A percentile compares a stretch with the other conserved stretches of the same genome.
Evolutionary conservation across 1,140 invertebrate species (phyloP).

Genomic region (Conus betulinus): DNA sequence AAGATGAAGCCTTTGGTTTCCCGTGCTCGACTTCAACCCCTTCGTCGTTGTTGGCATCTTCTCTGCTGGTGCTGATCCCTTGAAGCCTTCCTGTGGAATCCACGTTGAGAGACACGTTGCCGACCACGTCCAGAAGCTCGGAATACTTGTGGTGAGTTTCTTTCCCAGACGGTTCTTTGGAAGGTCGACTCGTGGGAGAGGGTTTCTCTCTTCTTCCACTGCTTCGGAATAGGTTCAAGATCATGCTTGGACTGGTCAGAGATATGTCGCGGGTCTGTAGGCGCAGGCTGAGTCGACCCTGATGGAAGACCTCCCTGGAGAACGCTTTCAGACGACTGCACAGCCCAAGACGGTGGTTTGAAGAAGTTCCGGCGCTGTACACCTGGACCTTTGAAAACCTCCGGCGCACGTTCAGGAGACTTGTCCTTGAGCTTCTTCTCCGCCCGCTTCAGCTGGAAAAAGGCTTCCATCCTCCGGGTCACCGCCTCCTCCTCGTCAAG

Average conservation of each 20-base stretch:
- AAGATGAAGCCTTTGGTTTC: neutral
- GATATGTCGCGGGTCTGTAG: no score
- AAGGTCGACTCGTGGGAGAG: neutral
- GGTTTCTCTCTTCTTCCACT: neutral
- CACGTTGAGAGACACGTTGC: neutral
- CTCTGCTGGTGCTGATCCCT: neutral
- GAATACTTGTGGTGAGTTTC: neutral
- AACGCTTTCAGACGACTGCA: neutral
- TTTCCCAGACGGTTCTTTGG: neutral
- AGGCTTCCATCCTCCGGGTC: conserved; percentile 39
- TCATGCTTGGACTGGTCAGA: neutral
- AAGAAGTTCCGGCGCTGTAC: neutral
- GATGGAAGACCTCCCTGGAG: neutral
- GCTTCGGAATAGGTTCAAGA: neutral
- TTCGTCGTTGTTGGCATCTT: neutral
- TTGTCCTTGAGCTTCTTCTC: neutral
- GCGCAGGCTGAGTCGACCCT: neutral
- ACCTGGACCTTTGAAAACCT: no score
- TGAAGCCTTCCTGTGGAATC: neutral
- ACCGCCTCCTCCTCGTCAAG: conserved; percentile 39
- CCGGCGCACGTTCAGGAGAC: neutral
- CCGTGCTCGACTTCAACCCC: neutral
- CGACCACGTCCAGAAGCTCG: neutral
- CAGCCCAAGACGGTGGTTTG: neutral
- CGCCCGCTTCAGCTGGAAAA: conserved; percentile 36